phyloP scores from a whole-genome alignment of 2,113 vertebrate genomes.

The Anguilla rostrata region DNA sequence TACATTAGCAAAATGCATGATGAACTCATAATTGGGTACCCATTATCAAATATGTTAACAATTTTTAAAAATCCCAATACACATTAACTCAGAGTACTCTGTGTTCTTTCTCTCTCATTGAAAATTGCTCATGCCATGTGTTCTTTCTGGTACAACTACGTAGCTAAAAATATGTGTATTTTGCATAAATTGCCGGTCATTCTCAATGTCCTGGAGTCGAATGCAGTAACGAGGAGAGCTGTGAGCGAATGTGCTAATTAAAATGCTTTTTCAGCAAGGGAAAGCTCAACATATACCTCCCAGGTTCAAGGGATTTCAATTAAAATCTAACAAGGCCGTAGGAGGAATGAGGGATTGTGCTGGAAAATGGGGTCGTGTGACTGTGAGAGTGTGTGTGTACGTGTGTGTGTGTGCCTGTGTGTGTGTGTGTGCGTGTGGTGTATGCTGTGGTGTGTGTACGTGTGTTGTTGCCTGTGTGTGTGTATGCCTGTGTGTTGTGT shows the following conservation, averaged over 20 bases:
- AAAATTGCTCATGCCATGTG: neutral
- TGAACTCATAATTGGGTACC: too few relatives aligned
- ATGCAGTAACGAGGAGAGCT: constrained; percentile 23
- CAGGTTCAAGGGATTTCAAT: constrained; percentile 17
- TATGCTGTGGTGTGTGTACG: too few relatives aligned
- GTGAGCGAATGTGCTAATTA: constrained; percentile 46
- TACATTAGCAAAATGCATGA: too few relatives aligned
- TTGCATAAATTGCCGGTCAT: constrained; percentile 17
- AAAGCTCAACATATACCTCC: constrained; percentile 12
- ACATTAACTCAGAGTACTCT: too few relatives aligned
- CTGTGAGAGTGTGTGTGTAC: neutral
- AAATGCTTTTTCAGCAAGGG: constrained; percentile 30
- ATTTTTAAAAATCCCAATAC: too few relatives aligned
- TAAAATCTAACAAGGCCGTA: constrained; percentile 41
- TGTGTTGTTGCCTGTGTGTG: too few relatives aligned
- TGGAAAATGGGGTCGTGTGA: neutral
- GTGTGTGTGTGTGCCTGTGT: neutral
- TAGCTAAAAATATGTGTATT: neutral
- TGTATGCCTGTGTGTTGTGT: too few relatives aligned
- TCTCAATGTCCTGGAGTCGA: constrained; percentile 17
- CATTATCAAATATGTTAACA: too few relatives aligned
- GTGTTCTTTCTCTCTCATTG: neutral
- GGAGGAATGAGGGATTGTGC: constrained; percentile 19
- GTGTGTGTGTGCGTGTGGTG: too few relatives aligned
- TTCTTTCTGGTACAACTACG: neutral